A percentile compares a stretch with the other conserved stretches of the same genome.
Evolutionary conservation across 2,113 vertebrate species (phyloP).

Genomic region (Meles meles): DNA sequence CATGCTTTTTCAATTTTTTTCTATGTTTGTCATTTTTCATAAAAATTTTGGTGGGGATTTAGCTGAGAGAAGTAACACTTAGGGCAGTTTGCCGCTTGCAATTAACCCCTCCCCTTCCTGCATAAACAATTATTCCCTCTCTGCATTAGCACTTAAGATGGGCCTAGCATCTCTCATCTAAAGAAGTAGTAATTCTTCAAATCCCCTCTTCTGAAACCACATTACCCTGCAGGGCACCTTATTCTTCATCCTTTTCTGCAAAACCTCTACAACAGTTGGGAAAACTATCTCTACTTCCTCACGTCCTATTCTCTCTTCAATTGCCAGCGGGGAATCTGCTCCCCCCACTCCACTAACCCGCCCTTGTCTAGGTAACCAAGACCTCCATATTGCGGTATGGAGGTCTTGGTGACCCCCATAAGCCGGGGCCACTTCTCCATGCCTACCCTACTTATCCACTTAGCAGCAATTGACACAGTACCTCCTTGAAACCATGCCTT

Average conservation of each 20-base stretch:
- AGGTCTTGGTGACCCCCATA: too few species aligned
- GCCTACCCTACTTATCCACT: not conserved
- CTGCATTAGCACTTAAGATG: not conserved
- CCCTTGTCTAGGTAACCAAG: not conserved
- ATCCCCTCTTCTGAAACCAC: too few species aligned
- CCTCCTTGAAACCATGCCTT: not conserved
- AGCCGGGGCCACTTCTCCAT: not conserved
- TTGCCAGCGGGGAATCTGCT: not conserved
- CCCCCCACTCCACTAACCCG: not conserved
- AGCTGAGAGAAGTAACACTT: not conserved
- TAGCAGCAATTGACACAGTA: not conserved
- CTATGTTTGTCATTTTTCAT: not conserved
- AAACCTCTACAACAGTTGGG: not conserved
- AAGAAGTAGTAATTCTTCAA: not conserved
- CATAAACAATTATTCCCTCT: not conserved
- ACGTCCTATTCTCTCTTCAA: not conserved
- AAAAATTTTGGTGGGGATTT: not conserved
- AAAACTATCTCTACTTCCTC: not conserved
- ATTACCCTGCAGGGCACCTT: not conserved
- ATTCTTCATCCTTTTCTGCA: not conserved
- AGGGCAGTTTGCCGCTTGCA: not conserved
- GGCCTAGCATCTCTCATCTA: not conserved
- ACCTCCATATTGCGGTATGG: not conserved
- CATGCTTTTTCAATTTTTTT: not conserved
- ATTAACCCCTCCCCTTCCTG: too few species aligned